phyloP scores from a whole-genome alignment of 2,888 invertebrate species.

The Tortrix viridana region DNA sequence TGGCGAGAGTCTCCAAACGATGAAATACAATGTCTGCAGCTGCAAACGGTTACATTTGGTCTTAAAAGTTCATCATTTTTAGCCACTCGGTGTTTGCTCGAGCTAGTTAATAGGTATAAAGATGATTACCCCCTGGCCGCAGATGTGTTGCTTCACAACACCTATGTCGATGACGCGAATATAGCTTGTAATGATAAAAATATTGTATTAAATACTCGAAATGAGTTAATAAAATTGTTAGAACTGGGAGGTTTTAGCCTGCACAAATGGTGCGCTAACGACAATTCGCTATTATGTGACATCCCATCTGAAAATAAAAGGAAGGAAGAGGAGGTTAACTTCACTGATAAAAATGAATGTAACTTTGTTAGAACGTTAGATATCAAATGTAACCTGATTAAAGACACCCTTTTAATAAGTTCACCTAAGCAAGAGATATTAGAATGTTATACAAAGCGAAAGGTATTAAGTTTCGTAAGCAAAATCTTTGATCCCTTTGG shows the following conservation, averaged over 20 bases:
- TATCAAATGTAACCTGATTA: background rate
- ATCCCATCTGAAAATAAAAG: slow-evolving; percentile 5
- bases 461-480: slow-evolving; percentile 34
- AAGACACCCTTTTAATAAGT: background rate
- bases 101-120: background rate
- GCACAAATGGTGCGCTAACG: slow-evolving; percentile 20
- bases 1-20: background rate
- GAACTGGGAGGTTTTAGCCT: slow-evolving; percentile 8
- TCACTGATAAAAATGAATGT: background rate
- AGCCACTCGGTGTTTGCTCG: slow-evolving; percentile 2
- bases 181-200: background rate
- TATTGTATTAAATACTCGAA: background rate
- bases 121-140: slow-evolving; percentile 6
- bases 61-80: background rate
- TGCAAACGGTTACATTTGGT: slow-evolving; percentile 3
- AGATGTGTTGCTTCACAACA: slow-evolving; percentile 19
- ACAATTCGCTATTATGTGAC: background rate
- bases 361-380: slow-evolving; percentile 3
- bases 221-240: slow-evolving; percentile 3
- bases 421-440: background rate
- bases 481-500: slow-evolving; percentile 38
- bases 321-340: background rate
- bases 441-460: slow-evolving; percentile 2
- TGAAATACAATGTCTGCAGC: slow-evolving; percentile 11
- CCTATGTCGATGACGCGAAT: slow-evolving; percentile 2